Evolutionary conservation across 2,888 invertebrate species (phyloP).

Genomic region (Gortyna flavago): DNA sequence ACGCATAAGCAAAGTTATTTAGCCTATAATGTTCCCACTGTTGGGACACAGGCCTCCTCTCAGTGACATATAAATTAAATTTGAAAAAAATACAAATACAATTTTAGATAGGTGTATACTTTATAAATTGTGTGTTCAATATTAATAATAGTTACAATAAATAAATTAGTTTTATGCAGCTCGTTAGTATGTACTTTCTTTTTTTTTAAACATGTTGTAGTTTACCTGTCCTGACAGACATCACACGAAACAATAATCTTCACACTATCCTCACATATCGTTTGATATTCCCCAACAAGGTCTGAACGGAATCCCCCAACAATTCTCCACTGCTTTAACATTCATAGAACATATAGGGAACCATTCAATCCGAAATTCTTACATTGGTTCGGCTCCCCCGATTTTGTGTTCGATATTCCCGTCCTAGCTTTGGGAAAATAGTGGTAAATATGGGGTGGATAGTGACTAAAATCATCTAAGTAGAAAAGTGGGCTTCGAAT

Average conservation of each 20-base stretch:
- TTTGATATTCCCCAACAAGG: constrained; percentile 7
- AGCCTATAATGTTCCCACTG: no score
- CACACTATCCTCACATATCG: neutral
- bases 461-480: constrained; percentile 67
- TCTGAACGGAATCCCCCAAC: constrained; percentile 30
- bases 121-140: neutral
- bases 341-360: constrained; percentile 57
- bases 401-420: constrained; percentile 47
- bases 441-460: constrained; percentile 59
- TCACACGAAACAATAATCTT: neutral
- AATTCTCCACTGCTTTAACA: constrained; percentile 53
- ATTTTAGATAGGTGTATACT: no score
- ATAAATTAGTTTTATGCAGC: neutral
- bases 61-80: no score
- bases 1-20: no score
- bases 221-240: neutral
- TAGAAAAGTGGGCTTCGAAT: constrained; percentile 70
- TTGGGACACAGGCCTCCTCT: no score
- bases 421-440: constrained; percentile 39
- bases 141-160: neutral
- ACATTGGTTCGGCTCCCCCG: constrained; percentile 39
- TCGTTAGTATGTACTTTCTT: no score
- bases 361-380: constrained; percentile 51
- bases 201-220: no score
- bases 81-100: no score